Conservation (phyloP, 2,797 vertebrate genomes). For the Falco biarmicus region DNA sequence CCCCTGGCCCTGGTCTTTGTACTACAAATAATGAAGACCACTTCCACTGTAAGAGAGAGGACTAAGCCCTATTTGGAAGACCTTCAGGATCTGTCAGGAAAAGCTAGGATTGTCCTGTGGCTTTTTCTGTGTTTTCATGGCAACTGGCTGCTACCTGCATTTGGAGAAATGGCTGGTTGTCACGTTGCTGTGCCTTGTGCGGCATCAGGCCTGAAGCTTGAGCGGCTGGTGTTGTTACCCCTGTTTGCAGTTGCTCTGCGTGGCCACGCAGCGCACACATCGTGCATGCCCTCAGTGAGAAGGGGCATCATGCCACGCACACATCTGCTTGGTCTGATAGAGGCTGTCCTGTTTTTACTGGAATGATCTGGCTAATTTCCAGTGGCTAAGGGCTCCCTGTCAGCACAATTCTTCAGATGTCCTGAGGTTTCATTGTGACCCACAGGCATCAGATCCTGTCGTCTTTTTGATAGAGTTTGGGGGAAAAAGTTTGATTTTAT, state of each 20-base stretch:
- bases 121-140: not conserved
- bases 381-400: not conserved
- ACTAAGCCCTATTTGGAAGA: not conserved
- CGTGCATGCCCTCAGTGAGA: rapidly evolving
- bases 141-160: not conserved
- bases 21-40: not conserved
- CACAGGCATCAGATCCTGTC: not conserved
- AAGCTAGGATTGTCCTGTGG: not conserved
- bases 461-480: not conserved
- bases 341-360: not conserved
- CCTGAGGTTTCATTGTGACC: not conserved
- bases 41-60: not conserved
- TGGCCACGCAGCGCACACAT: rapidly evolving
- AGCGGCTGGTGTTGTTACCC: not conserved
- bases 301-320: not conserved
- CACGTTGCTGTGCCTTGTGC: not conserved
- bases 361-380: not conserved
- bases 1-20: not conserved
- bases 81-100: not conserved
- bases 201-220: not conserved
- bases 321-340: not conserved
- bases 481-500: not conserved
- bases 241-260: not conserved
- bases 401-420: not conserved
- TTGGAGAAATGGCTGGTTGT: not conserved